Percentiles rank a stretch among this genome's conserved stretches.
Conservation (phyloP, 92 coral and sea anemone species). For the Heliopora coerulea region DNA sequence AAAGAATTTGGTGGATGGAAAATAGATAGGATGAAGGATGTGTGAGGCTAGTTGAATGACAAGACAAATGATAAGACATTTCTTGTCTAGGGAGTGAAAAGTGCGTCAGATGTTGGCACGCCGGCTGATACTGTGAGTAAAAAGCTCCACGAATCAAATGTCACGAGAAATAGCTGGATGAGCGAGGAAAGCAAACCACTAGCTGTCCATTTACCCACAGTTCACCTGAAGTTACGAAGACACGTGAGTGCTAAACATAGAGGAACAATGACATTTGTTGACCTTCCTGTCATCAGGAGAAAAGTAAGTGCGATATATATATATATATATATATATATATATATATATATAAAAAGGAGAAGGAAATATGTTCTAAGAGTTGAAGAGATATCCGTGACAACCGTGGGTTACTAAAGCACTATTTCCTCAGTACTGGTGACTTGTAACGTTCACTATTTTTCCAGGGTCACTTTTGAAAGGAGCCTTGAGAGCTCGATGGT, state of each 20-base stretch:
- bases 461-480: too few species aligned
- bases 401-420: too few species aligned
- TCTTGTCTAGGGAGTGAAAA: constrained; percentile 27
- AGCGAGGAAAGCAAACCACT: constrained; percentile 74
- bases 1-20: too few species aligned
- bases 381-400: too few species aligned
- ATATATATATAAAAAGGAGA: too few species aligned
- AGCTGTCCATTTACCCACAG: constrained; percentile 69
- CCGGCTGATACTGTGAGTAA: constrained; percentile 36
- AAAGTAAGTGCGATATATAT: constrained; percentile 61
- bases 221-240: constrained; percentile 47
- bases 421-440: too few species aligned
- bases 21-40: too few species aligned
- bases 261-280: constrained; percentile 67
- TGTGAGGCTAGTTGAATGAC: too few species aligned
- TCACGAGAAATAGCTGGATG: constrained; percentile 79
- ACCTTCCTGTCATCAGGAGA: constrained; percentile 80
- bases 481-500: too few species aligned
- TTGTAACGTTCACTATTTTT: too few species aligned
- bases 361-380: too few species aligned
- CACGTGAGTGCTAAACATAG: constrained; percentile 27
- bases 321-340: too few species aligned
- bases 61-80: not conserved
- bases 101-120: constrained; percentile 28
- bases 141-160: constrained; percentile 16